Evolutionary conservation across 2,888 invertebrate species (phyloP).

Genomic region (Amiota communis): DNA sequence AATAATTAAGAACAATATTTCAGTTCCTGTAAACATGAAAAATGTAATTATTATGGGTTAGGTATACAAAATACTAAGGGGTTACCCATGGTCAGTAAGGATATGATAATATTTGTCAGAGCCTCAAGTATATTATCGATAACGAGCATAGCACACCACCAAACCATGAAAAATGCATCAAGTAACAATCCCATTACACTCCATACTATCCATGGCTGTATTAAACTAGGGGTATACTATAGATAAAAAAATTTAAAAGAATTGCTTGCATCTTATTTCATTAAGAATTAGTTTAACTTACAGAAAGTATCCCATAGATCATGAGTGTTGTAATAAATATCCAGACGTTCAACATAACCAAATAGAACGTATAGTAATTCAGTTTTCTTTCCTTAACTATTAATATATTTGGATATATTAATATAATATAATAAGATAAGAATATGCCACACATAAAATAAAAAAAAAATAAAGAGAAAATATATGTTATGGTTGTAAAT

Average conservation of each 20-base stretch:
- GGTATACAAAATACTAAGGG: neutral
- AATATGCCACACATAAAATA: neutral
- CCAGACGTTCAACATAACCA: constrained; percentile 8
- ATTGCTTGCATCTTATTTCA: neutral
- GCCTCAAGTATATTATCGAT: neutral
- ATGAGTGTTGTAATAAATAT: constrained; percentile 5
- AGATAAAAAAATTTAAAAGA: neutral
- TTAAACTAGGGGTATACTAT: neutral
- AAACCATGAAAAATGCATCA: constrained; percentile 3
- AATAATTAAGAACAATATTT: constrained; percentile 11
- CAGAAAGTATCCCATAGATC: constrained; percentile 17
- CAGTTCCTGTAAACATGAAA: constrained; percentile 8
- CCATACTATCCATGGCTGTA: constrained; percentile 17
- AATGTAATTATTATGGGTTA: neutral
- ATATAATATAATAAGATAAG: too few relatives aligned
- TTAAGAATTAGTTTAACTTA: neutral
- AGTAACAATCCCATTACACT: constrained; percentile 2
- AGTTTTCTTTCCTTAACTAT: neutral
- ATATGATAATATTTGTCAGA: constrained; percentile 17
- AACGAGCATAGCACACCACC: neutral
- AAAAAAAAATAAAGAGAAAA: too few relatives aligned
- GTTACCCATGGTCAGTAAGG: constrained; percentile 19
- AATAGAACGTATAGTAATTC: constrained; percentile 1
- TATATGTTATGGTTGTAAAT: too few relatives aligned
- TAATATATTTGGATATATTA: neutral